Conservation (phyloP, 2,888 invertebrate species). For the Mimas tiliae region DNA sequence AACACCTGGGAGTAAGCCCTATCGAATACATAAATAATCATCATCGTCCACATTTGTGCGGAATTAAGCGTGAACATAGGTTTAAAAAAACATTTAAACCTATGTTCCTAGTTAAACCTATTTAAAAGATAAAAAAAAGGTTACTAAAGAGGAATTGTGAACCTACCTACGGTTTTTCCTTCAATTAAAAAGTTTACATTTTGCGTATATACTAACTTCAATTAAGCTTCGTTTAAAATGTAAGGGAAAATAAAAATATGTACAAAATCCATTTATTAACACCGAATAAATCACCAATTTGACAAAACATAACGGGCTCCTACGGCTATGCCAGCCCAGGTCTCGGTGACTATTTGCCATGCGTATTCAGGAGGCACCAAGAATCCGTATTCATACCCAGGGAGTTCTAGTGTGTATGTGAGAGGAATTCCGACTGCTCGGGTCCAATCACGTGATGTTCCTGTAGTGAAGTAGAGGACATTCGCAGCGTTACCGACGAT, state of each 20-base stretch:
- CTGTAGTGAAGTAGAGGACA: slow-evolving; percentile 85
- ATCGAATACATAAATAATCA: too few relatives aligned
- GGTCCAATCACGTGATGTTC: slow-evolving; percentile 89
- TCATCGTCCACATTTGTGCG: too few relatives aligned
- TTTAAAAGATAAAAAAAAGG: too few relatives aligned
- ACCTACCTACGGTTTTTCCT: too few relatives aligned
- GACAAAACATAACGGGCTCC: slow-evolving; percentile 63
- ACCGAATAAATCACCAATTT: slow-evolving; percentile 38
- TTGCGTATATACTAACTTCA: too few relatives aligned
- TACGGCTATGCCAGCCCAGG: slow-evolving; percentile 84
- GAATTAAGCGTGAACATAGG: too few relatives aligned
- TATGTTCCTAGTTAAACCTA: too few relatives aligned
- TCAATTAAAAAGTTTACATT: too few relatives aligned
- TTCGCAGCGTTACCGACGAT: slow-evolving; percentile 84
- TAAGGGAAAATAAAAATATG: background rate
- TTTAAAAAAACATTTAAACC: too few relatives aligned
- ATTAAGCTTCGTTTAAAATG: too few relatives aligned
- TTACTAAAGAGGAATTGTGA: too few relatives aligned
- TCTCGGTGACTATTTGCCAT: slow-evolving; percentile 83
- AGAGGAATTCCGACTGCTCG: slow-evolving; percentile 83
- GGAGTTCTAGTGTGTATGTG: slow-evolving; percentile 88
- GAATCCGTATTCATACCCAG: slow-evolving; percentile 84
- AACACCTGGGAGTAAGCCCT: too few relatives aligned
- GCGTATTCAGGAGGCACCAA: slow-evolving; percentile 83
- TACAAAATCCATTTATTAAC: slow-evolving; percentile 13